phyloP scores from a whole-genome alignment of 2,888 invertebrate species.

The Pyrocoelia pectoralis region DNA sequence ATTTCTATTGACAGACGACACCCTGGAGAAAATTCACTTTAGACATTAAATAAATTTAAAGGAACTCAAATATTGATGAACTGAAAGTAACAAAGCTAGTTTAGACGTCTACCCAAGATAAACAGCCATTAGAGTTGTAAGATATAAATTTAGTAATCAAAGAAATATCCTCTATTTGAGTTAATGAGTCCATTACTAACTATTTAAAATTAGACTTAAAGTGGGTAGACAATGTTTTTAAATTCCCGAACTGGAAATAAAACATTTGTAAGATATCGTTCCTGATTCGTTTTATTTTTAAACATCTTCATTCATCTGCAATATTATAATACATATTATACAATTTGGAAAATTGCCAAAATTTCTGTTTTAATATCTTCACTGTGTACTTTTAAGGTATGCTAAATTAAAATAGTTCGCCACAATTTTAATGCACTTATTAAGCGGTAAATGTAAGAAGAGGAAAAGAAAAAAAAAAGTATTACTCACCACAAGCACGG shows the following conservation, averaged over 20 bases:
- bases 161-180: not conserved
- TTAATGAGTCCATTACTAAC: not conserved
- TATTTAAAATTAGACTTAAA: constrained; percentile 9
- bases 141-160: constrained; percentile 1
- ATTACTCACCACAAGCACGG: constrained; percentile 48
- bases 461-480: constrained; percentile 19
- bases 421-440: not conserved
- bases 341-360: not conserved
- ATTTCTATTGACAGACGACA: no score
- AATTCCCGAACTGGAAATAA: constrained; percentile 10
- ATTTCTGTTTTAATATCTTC: not conserved
- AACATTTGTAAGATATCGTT: not conserved
- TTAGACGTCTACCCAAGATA: not conserved
- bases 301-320: constrained; percentile 6
- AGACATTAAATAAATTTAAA: no score
- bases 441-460: not conserved
- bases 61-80: no score
- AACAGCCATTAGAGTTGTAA: not conserved
- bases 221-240: constrained; percentile 12
- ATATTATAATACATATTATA: constrained; percentile 4
- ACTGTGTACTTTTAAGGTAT: not conserved
- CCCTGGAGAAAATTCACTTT: no score
- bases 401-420: not conserved
- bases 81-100: not conserved
- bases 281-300: constrained; percentile 4